These are phyloP conservation scores for Pyralis farinalis DNA, from an alignment of 2,888 invertebrate species.

Conservation along the genomic window DNA sequence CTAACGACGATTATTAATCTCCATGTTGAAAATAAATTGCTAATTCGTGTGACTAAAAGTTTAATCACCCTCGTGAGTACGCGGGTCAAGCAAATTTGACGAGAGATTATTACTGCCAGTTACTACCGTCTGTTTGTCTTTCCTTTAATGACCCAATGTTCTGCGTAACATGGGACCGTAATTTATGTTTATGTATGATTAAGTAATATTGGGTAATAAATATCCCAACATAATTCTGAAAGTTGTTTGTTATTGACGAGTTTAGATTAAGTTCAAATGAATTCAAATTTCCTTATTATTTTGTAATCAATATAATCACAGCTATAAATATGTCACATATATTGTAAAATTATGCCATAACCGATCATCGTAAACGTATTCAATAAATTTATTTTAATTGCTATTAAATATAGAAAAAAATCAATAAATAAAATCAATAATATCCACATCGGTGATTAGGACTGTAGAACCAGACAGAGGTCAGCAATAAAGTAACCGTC, in stretches of 20 bases:
- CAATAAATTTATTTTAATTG: too few species aligned
- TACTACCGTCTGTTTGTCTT: slow-evolving; percentile 59
- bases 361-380: too few species aligned
- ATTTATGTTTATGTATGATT: too few species aligned
- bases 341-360: too few species aligned
- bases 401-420: slow-evolving; percentile 18
- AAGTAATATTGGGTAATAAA: slow-evolving; percentile 9
- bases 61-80: background rate
- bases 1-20: too few species aligned
- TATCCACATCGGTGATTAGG: slow-evolving; percentile 62
- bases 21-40: too few species aligned
- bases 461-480: slow-evolving; percentile 69
- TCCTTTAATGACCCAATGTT: slow-evolving; percentile 49
- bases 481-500: slow-evolving; percentile 80
- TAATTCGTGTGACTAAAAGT: too few species aligned
- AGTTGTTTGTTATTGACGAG: background rate
- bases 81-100: slow-evolving; percentile 65
- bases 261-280: background rate
- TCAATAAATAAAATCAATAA: slow-evolving; percentile 43
- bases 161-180: slow-evolving; percentile 21
- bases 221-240: background rate
- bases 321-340: too few species aligned
- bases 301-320: too few species aligned
- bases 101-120: slow-evolving; percentile 61
- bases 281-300: too few species aligned